Evolutionary conservation across 2,888 invertebrate species (phyloP), one percentile per base, ranked within the genome.

Genomic region (Patella ulyssiponensis): DNA sequence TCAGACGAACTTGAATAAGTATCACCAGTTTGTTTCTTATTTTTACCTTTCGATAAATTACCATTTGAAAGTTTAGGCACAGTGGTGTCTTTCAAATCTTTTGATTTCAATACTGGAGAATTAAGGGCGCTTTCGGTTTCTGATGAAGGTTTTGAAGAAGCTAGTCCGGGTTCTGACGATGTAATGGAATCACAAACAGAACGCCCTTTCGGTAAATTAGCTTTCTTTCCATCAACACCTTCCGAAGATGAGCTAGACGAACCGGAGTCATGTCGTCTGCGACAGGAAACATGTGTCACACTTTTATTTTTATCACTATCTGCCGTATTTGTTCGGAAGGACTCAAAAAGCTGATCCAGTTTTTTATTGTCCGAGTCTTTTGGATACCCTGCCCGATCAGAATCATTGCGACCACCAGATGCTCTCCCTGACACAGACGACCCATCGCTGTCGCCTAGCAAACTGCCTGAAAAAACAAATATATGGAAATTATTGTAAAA

Each of bases 331-430:
- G 78, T 52, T 53, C 83, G 77, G 56, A 86, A 79, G 14, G 85
- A 82, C 72, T 84, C 84, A 75, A 86, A 84, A 56, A 87, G 79
- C 44, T 84, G 81, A 33, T 82, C 83, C 54, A 88, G 82, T 77
- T 83, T 85, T 70, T 82, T 81, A 77, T 86, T 86, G 77, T 89
- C 88, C 0, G 85, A 84, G 14, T 87, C 86, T 75, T 86, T 85
- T 1, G 89, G 88, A 77, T 81, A 86, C 56, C 84, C 86, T 11
- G 86, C 81, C n/a, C 82, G 20, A 64, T 64, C 64, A 20, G 23
- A 12, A 20, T 23, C 23, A 23, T 23, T 23, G 23, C 64, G 23
- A 64, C 23, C 20, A 20, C 64, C 64, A 23, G 64, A 20, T 23
- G 64, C 64, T 64, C 64, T 3, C 12, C 20, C 64, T 23, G 23